Base-by-base conservation (phyloP, 2,113 vertebrate species). In the Megaceryle torquata region DNA sequence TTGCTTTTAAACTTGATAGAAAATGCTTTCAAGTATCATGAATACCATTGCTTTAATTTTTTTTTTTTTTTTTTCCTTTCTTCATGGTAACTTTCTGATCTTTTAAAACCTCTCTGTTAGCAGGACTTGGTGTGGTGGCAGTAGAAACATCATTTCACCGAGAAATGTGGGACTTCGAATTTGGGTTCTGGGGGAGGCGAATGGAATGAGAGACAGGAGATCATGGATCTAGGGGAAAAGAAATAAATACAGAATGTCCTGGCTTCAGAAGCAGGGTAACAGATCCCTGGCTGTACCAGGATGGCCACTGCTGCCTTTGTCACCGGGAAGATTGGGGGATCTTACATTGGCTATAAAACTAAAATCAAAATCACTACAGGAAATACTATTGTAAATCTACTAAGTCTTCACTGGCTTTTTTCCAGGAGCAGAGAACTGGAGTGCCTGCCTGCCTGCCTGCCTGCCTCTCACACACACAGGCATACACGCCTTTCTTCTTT, bases 391-490 rank as follows among this genome's bases (percentile, higher is more conserved):
- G 12, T 75, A 39, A 15, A 28, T 48, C 33, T 71, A 2, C 44
- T 33, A 78, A 75, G 37, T 21, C 64, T 75, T 85, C 11, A 19
- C 19, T 35, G 54, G 10, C 10, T 44, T 37, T 83, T 59, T 35
- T 50, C 4, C 5, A 28, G 31, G 43, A 76, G 12, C 21, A 71
- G 46, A 61, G 54, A 29, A 29, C 16, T 29, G 21, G 37, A 59
- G n/a, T 67, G 18, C 21, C 26, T 43, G 0, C 39, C 28, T 67
- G 18, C 21, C 26, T 43, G 0, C 39, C 28, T 68, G 0, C 13
- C 11, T 91, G 13, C 63, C 37, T 8, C 50, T 25, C 33, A 11
- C 14, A 8, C n/a, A 13, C 48, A 5, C 4, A 2, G 24, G 17
- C n/a, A 3, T 3, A 1, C 1, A 3, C 29, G 13, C 28, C 48